phyloP scores from a whole-genome alignment of 1,140 invertebrate genomes.

The Medauroidea extradentata region DNA sequence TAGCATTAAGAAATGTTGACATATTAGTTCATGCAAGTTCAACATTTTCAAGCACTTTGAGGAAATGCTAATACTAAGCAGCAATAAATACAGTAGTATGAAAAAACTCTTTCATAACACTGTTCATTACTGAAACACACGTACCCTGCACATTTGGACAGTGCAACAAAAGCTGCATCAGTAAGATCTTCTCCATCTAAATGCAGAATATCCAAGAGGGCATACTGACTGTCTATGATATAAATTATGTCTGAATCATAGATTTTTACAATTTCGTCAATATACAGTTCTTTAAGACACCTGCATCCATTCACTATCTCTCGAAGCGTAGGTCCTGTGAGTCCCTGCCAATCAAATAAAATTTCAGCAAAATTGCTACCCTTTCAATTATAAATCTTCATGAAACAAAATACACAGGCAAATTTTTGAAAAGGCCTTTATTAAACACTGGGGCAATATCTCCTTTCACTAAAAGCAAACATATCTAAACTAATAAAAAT shows the following conservation, averaged over 20 bases:
- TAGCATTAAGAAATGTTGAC: background rate
- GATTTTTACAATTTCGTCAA: constrained; percentile 24
- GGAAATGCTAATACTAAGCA: background rate
- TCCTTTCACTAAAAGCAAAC: no score
- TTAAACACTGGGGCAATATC: no score
- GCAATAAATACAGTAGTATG: background rate
- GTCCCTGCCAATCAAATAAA: constrained; percentile 20
- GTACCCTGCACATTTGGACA: constrained; percentile 15
- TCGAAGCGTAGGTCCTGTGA: constrained; percentile 16
- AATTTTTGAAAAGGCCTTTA: no score
- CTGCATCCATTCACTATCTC: constrained; percentile 18
- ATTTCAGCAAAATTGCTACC: no score
- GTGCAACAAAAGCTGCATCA: constrained; percentile 15
- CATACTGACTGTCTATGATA: constrained; percentile 9
- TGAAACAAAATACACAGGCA: no score
- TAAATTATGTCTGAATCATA: constrained; percentile 17
- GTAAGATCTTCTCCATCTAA: constrained; percentile 27
- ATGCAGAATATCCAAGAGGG: constrained; percentile 11
- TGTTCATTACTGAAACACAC: background rate
- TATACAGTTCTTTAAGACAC: constrained; percentile 18
- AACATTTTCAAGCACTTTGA: background rate
- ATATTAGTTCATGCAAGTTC: background rate
- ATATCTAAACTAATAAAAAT: no score
- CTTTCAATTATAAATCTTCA: no score
- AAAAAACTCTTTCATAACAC: background rate